phyloP scores from a whole-genome alignment of 1,140 invertebrate species.

The Anadara kagoshimensis region DNA sequence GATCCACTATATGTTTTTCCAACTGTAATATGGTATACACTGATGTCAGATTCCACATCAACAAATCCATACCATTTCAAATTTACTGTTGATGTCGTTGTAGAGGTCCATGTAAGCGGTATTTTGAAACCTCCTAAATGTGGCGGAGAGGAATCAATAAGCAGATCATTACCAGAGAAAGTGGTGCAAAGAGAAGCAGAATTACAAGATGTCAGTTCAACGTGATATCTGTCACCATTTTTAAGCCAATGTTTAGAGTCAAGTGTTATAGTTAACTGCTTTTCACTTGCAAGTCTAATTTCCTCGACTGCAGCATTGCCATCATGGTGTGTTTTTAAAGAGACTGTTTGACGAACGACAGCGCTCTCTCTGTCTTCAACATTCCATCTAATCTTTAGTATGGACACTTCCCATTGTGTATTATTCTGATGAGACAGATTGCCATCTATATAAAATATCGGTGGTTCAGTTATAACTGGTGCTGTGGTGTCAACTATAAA shows the following conservation, averaged over 20 bases:
- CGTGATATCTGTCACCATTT: constrained; percentile 11
- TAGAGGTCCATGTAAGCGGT: background rate
- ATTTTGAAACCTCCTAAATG: constrained; percentile 27
- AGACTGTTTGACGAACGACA: constrained; percentile 38
- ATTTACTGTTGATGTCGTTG: background rate
- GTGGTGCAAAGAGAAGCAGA: constrained; percentile 22
- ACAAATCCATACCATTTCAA: constrained; percentile 30
- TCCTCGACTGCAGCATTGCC: constrained; percentile 29
- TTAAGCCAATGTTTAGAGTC: background rate
- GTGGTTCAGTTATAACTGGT: constrained; percentile 21
- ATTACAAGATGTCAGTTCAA: constrained; percentile 29
- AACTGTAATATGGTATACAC: constrained; percentile 9
- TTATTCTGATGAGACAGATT: background rate
- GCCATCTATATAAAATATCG: constrained; percentile 11
- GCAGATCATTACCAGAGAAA: background rate
- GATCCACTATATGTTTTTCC: constrained; percentile 13
- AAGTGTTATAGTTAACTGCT: constrained; percentile 2
- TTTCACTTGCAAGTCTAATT: constrained; percentile 18
- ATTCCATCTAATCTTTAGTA: constrained; percentile 46
- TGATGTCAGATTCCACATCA: constrained; percentile 26
- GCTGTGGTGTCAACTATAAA: constrained; percentile 46
- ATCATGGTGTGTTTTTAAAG: constrained; percentile 40
- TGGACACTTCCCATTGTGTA: constrained; percentile 45
- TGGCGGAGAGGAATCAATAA: constrained; percentile 35
- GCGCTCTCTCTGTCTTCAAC: constrained; percentile 52